These are phyloP conservation scores for Lanistes nyassanus DNA, from an alignment of 1,140 invertebrate species.

Conservation along the genomic window DNA sequence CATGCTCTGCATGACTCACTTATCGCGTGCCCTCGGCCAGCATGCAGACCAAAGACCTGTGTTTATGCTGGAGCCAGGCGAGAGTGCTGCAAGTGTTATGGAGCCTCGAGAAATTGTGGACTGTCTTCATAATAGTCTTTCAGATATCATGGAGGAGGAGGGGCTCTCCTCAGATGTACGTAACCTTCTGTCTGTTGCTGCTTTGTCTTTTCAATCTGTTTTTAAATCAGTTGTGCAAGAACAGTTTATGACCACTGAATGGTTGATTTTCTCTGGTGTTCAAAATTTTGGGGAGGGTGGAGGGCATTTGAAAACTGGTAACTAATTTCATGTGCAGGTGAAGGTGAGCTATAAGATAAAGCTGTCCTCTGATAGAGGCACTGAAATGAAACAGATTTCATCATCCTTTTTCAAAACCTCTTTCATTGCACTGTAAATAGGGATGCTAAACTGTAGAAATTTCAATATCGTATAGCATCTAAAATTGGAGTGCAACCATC, in stretches of 20 bases:
- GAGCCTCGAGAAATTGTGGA: slow-evolving; percentile 34
- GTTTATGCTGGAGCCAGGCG: slow-evolving; percentile 84
- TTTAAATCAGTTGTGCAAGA: too few species aligned
- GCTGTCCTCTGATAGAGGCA: background rate
- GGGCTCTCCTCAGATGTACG: slow-evolving; percentile 55
- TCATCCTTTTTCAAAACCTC: too few species aligned
- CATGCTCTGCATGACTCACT: slow-evolving; percentile 22
- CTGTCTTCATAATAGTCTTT: slow-evolving; percentile 51
- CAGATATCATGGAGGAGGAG: slow-evolving; percentile 62
- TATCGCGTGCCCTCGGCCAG: slow-evolving; percentile 38
- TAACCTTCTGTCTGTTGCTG: slow-evolving; percentile 24
- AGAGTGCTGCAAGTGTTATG: slow-evolving; percentile 25
- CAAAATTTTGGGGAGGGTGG: background rate
- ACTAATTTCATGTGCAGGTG: too few species aligned
- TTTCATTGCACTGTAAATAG: too few species aligned
- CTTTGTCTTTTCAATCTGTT: slow-evolving; percentile 17
- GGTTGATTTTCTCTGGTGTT: background rate
- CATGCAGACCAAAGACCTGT: slow-evolving; percentile 77
- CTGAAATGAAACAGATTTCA: background rate
- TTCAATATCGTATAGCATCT: background rate
- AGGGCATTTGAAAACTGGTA: too few species aligned
- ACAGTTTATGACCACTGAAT: too few species aligned
- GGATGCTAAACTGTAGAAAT: background rate
- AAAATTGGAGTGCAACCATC: too few species aligned
- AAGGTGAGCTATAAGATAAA: background rate